phyloP scores from a whole-genome alignment of 2,797 vertebrate genomes.

The Sebastes variabilis region DNA sequence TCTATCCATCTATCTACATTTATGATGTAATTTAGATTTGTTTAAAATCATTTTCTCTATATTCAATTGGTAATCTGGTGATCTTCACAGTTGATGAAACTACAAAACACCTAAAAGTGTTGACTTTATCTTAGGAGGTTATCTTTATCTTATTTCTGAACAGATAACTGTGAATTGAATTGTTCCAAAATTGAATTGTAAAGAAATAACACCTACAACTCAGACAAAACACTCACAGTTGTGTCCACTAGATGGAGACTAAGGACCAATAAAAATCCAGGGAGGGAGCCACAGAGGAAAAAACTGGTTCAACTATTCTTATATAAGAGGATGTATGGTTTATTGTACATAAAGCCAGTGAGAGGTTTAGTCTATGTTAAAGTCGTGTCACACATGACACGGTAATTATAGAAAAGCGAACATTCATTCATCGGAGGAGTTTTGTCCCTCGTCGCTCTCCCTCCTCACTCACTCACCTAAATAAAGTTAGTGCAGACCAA shows the following conservation, averaged over 20 bases:
- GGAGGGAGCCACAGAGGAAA: neutral
- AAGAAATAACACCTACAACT: neutral
- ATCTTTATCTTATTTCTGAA: neutral
- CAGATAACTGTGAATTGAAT: neutral
- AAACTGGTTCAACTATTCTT: too few species aligned
- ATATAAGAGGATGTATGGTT: neutral
- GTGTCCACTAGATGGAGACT: conserved; percentile 81
- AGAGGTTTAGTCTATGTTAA: neutral
- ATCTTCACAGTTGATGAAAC: neutral
- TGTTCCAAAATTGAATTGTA: neutral
- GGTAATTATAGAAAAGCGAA: neutral
- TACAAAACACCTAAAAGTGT: neutral
- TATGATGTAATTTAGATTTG: neutral
- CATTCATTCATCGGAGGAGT: neutral
- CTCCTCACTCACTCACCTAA: conserved; percentile 9
- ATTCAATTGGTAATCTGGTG: neutral
- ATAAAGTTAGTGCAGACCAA: conserved; percentile 23
- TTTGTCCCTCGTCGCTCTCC: conserved; percentile 54
- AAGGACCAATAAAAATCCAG: conserved; percentile 41
- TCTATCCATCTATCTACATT: neutral
- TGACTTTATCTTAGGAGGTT: neutral
- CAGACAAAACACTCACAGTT: neutral
- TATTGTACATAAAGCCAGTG: neutral
- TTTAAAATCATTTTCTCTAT: neutral
- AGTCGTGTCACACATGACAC: neutral